Conservation (phyloP, 2,888 invertebrate genomes). For the Xylophagus ater region DNA sequence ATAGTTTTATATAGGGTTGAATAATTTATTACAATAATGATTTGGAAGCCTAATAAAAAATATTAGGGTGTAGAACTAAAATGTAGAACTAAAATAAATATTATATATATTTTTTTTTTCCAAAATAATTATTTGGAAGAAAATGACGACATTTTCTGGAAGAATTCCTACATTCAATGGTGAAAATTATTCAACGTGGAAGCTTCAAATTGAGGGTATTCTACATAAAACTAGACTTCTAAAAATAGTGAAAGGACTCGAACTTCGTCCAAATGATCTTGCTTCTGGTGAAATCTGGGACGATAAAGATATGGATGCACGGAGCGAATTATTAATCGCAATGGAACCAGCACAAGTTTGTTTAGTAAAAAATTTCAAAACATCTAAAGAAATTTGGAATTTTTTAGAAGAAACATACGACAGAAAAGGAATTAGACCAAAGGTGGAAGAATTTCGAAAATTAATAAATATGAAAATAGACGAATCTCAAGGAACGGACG, state of each 20-base stretch:
- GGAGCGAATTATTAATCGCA: constrained; percentile 6
- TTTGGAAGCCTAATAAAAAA: no score
- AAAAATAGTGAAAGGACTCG: constrained; percentile 2
- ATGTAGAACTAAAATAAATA: no score
- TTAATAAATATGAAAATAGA: background rate
- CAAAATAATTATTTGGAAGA: no score
- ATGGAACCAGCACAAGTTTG: background rate
- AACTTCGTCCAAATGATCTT: background rate
- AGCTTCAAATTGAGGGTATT: background rate
- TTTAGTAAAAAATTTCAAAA: background rate
- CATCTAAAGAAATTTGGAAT: background rate
- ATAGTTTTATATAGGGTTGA: no score
- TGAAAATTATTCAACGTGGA: background rate
- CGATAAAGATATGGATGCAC: background rate
- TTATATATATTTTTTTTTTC: no score
- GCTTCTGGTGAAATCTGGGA: background rate
- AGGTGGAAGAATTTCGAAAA: background rate
- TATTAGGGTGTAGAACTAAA: no score
- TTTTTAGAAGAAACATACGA: background rate
- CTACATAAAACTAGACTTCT: constrained; percentile 5
- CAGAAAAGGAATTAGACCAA: background rate
- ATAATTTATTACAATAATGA: no score
- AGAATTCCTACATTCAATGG: background rate
- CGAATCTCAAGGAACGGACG: background rate
- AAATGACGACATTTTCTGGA: no score